Evolutionary conservation across 2,888 invertebrate species (phyloP).

Genomic region (Drosophila dives): DNA sequence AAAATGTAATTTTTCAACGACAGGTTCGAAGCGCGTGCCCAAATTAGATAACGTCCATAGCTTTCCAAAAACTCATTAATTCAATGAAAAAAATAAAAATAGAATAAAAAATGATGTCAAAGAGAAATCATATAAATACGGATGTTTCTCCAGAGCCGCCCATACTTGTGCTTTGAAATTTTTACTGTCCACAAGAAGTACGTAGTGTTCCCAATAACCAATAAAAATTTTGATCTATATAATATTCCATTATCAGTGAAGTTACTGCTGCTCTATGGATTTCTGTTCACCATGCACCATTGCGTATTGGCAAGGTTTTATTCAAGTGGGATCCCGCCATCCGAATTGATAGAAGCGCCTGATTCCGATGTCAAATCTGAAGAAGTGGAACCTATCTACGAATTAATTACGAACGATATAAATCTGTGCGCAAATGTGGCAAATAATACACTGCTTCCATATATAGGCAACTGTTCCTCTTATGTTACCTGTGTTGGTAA

Average conservation of each 20-base stretch:
- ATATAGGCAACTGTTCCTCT: conserved; percentile 47
- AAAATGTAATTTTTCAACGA: conserved; percentile 47
- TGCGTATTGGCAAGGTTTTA: not conserved
- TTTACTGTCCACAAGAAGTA: conserved; percentile 47
- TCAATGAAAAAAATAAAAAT: conserved; percentile 21
- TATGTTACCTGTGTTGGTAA: conserved; percentile 67
- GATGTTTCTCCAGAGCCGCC: not conserved
- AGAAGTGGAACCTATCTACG: not conserved
- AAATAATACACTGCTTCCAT: conserved; percentile 57
- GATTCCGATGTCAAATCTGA: conserved; percentile 10
- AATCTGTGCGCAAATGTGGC: conserved; percentile 60
- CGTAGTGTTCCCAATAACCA: conserved; percentile 5
- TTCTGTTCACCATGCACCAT: conserved; percentile 33
- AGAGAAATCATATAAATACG: conserved; percentile 57
- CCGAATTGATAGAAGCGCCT: conserved; percentile 42
- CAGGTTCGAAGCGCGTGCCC: conserved; percentile 55
- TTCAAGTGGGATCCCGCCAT: not conserved
- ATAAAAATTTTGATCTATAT: not conserved
- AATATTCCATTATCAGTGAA: conserved; percentile 30
- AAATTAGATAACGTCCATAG: conserved; percentile 41
- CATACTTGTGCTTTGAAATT: conserved; percentile 41
- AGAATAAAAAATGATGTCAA: conserved; percentile 19
- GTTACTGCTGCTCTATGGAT: conserved; percentile 24
- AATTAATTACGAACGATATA: conserved; percentile 25
- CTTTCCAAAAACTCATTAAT: conserved; percentile 57